phyloP scores from a whole-genome alignment of 2,797 vertebrate species.

The Oreonectes daqikongensis region DNA sequence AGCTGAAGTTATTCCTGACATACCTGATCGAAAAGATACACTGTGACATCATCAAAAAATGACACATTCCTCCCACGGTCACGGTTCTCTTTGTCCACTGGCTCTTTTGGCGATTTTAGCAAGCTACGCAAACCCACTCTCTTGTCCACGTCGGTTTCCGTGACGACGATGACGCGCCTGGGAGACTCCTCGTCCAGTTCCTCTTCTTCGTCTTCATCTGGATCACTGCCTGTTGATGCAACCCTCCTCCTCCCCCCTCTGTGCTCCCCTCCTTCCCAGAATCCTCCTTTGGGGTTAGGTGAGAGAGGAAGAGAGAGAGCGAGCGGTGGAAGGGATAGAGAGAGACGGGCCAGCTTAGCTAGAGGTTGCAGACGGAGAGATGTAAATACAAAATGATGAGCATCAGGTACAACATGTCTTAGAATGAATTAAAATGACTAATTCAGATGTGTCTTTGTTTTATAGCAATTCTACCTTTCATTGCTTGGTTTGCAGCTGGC shows the following conservation, averaged over 20 bases:
- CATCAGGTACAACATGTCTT: background rate
- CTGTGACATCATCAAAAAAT: conserved; percentile 95
- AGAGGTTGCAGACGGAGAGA: conserved; percentile 51
- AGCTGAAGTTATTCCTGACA: conserved; percentile 1
- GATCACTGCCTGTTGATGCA: conserved; percentile 73
- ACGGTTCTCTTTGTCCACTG: conserved; percentile 79
- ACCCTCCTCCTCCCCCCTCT: conserved; percentile 77
- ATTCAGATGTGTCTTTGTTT: background rate
- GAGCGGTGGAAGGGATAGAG: conserved; percentile 89
- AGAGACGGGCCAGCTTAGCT: conserved; percentile 90
- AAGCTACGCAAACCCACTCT: conserved; percentile 87
- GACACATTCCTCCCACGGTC: conserved; percentile 90
- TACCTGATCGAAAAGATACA: conserved; percentile 97
- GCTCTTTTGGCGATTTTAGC: conserved; percentile 89
- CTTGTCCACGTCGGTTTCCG: conserved; percentile 87
- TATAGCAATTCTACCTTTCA: conserved; percentile 74
- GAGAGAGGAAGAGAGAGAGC: conserved; percentile 84
- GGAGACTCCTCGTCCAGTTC: conserved; percentile 79
- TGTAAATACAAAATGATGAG: background rate
- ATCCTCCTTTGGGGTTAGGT: conserved; percentile 78
- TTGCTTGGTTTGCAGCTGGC: conserved; percentile 76
- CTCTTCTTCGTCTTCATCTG: conserved; percentile 77
- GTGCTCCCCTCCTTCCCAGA: conserved; percentile 81
- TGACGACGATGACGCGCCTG: conserved; percentile 86
- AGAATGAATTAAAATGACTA: background rate